Conservation (phyloP, 2,888 invertebrate species). For the Melanchra persicariae region DNA sequence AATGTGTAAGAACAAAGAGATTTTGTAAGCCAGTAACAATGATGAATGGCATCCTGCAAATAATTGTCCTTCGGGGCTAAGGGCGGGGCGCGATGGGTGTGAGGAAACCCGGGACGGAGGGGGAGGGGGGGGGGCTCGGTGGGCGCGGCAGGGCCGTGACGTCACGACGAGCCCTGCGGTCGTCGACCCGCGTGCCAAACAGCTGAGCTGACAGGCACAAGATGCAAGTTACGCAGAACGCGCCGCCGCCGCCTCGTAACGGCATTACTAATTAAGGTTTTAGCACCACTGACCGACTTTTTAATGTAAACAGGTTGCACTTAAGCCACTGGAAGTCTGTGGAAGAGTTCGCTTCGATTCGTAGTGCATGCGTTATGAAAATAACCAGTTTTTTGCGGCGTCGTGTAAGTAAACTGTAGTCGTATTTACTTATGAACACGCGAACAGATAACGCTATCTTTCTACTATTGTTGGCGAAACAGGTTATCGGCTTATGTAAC, state of each 20-base stretch:
- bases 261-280: constrained; percentile 64
- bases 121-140: constrained; percentile 58
- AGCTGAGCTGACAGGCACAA: constrained; percentile 76
- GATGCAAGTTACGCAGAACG: constrained; percentile 58
- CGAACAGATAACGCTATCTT: constrained; percentile 52
- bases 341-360: constrained; percentile 45
- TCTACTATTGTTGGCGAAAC: constrained; percentile 34
- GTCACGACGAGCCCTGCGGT: constrained; percentile 84
- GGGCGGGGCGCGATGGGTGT: constrained; percentile 66
- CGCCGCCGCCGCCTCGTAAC: constrained; percentile 53
- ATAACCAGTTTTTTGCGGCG: constrained; percentile 52
- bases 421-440: constrained; percentile 49
- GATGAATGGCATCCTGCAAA: constrained; percentile 87
- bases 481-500: constrained; percentile 51
- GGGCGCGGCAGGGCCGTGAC: constrained; percentile 83
- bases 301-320: constrained; percentile 58
- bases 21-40: constrained; percentile 74
- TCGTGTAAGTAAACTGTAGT: constrained; percentile 37
- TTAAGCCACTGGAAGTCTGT: constrained; percentile 29
- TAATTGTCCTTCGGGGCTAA: constrained; percentile 80
- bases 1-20: constrained; percentile 73
- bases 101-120: constrained; percentile 58
- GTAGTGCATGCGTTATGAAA: constrained; percentile 33
- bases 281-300: constrained; percentile 67
- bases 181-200: constrained; percentile 78